phyloP scores from a whole-genome alignment of 1,140 invertebrate genomes.

The Lerema accius region DNA sequence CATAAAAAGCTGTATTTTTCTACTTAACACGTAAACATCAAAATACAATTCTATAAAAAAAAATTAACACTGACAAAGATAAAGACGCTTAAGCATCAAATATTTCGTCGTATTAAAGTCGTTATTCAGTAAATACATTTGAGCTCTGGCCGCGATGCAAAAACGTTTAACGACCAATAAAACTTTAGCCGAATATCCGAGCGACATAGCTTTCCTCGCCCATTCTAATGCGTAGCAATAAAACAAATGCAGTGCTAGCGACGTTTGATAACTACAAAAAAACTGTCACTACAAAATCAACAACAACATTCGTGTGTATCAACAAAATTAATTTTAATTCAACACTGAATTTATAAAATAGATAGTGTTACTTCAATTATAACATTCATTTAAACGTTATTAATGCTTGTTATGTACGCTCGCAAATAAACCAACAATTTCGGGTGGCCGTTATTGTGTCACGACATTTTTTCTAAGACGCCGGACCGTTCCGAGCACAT shows the following conservation, averaged over 20 bases:
- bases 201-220: constrained; percentile 22
- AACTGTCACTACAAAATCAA: constrained; percentile 1
- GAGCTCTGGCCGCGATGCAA: constrained; percentile 31
- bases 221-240: constrained; percentile 22
- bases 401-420: constrained; percentile 13
- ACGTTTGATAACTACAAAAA: neutral
- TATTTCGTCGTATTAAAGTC: constrained; percentile 10
- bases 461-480: constrained; percentile 34
- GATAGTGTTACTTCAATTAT: constrained; percentile 13
- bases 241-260: neutral
- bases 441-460: constrained; percentile 30
- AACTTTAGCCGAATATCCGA: constrained; percentile 38
- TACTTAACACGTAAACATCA: no score
- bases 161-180: constrained; percentile 42
- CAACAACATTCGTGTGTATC: neutral
- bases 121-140: constrained; percentile 22
- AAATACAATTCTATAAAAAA: constrained; percentile 13
- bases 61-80: constrained; percentile 15
- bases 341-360: constrained; percentile 17
- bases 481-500: constrained; percentile 34
- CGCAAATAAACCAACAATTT: constrained; percentile 26
- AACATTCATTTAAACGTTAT: constrained; percentile 20
- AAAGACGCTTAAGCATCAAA: constrained; percentile 14
- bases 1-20: no score
- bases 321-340: constrained; percentile 2